Base-by-base conservation (phyloP, 1,140 invertebrate genomes). In the Drosophila neocordata region DNA sequence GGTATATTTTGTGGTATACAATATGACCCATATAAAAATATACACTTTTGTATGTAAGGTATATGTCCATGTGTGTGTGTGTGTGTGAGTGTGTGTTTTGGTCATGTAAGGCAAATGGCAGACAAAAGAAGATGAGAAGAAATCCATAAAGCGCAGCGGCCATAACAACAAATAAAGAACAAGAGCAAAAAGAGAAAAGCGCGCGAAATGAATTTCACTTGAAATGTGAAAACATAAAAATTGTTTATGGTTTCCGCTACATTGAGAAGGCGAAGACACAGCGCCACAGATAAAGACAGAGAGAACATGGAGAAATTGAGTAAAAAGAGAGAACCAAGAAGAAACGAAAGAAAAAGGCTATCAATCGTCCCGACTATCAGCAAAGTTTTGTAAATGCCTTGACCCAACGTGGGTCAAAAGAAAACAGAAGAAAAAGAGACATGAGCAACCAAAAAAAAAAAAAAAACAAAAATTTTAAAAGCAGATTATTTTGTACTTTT, bases 211-310 rank as follows among this genome's bases (percentile, higher is more conserved):
- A 87, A 87, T 87, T 87, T 87, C 82, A 87, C 82, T 87, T 88
- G 82, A 87, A 87, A 87, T 87, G 82, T 87, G 82, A 87, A 87
- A 88, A 87, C 82, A 87, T 87, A 87, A 87, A 87, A 87, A 87
- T 87, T 87, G 83, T 87, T 87, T 87, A 87, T 87, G 82, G 88
- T 83, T 87, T 87, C 82, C 82, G 83, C 75, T 79, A 87, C 83
- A 75, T 72, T 87, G 79, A 24, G 12, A 9, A 52, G 27, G 35
- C 31, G 15, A 27, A 41, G 55, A 31, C 31, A 38, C 55, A 34
- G 62, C 12, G 48, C 12, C 55, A 24, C 34, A 48, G 15, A 22
- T 22, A 35, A 44, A 24, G 53, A 11, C 31, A 52, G 52, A 31
- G n/a, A 55, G 12, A 34, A 12, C 6, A 38, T 38, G 20, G 41